Evolutionary conservation across 2,797 vertebrate species (phyloP).

Genomic region (Thripadectes ignobilis): DNA sequence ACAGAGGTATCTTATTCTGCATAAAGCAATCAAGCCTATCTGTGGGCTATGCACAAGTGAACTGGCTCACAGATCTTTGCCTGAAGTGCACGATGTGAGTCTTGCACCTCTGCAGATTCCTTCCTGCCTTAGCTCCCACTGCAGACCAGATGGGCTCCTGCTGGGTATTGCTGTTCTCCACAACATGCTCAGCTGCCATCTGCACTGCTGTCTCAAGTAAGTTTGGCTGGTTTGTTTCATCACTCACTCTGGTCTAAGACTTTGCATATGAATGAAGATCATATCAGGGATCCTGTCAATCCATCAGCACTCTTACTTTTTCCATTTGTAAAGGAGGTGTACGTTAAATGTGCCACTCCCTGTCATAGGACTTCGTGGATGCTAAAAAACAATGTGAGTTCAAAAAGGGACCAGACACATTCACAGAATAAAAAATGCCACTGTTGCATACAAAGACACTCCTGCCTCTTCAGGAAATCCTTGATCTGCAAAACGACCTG

Average conservation of each 20-base stretch:
- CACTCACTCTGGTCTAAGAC: background rate
- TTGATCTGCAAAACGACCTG: background rate
- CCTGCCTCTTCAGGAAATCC: background rate
- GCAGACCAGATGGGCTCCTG: background rate
- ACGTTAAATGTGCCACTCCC: background rate
- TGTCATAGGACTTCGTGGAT: background rate
- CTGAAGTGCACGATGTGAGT: background rate
- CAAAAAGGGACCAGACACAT: background rate
- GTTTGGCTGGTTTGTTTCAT: slow-evolving; percentile 26
- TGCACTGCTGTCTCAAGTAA: background rate
- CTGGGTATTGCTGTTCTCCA: background rate
- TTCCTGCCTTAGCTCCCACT: background rate
- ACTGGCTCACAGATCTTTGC: slow-evolving; percentile 22
- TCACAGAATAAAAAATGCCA: background rate
- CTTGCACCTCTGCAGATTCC: background rate
- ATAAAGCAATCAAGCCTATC: background rate
- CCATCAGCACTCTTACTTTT: background rate
- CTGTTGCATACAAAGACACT: background rate
- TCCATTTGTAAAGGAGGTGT: background rate
- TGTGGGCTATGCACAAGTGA: background rate
- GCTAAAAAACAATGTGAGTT: background rate
- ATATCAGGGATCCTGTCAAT: background rate
- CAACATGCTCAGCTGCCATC: background rate
- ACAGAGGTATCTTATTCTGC: background rate
- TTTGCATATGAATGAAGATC: background rate